Conservation (phyloP, 2,888 invertebrate species). For the Chrysina gloriosa region DNA sequence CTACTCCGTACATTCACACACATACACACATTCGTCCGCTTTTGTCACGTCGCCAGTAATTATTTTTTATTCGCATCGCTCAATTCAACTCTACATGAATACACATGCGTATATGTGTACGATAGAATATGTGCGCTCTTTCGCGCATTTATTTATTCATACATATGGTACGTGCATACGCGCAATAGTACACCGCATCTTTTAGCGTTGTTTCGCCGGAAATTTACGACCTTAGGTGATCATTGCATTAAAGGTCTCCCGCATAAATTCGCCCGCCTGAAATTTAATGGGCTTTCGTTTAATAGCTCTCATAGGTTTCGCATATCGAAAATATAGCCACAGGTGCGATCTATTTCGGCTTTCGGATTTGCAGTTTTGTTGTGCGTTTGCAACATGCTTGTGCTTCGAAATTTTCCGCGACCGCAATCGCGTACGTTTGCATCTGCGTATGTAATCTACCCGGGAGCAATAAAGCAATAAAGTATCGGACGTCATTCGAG, state of each 20-base stretch:
- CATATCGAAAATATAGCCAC: slow-evolving; percentile 49
- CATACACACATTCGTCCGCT: too few species aligned
- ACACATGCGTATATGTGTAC: neutral
- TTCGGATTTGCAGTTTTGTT: slow-evolving; percentile 32
- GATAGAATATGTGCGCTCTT: too few species aligned
- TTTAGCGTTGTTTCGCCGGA: slow-evolving; percentile 28
- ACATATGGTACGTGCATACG: neutral
- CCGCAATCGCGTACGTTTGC: neutral
- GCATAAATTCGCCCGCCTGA: slow-evolving; percentile 45
- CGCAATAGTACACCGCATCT: slow-evolving; percentile 13
- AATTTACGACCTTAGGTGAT: slow-evolving; percentile 47
- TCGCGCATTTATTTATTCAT: neutral
- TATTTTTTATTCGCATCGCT: too few species aligned
- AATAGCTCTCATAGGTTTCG: slow-evolving; percentile 46
- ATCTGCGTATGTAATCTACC: neutral
- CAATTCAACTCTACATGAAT: neutral
- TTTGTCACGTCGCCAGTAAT: too few species aligned
- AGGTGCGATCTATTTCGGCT: slow-evolving; percentile 48
- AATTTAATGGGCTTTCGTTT: slow-evolving; percentile 45
- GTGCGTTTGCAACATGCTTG: slow-evolving; percentile 23
- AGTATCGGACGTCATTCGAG: neutral
- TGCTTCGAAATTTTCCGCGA: slow-evolving; percentile 14
- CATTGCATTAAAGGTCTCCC: slow-evolving; percentile 45
- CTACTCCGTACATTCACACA: too few species aligned
- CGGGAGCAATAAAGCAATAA: neutral